Evolutionary conservation across 35 echinoderm and acorn worm genomes (phyloP), one percentile per base, ranked within the genome.

Genomic region (Lytechinus pictus): DNA sequence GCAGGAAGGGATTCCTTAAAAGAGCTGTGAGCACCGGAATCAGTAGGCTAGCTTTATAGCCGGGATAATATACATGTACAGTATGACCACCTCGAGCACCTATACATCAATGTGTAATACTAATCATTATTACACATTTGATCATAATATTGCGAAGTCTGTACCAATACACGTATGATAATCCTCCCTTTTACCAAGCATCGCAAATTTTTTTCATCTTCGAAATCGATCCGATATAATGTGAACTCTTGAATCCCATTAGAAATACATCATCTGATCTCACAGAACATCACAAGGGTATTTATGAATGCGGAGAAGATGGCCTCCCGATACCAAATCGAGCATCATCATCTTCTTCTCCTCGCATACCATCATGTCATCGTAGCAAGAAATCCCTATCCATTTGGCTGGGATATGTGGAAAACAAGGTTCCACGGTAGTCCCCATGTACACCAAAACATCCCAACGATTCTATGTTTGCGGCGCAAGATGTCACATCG

Each of bases 181-280:
- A 16, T 79, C 21, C 66, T 24, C n/a, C 66, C 66, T 24, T 79
- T 79, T 79, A 24, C 6, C 1, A 11, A 58, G 9, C 56, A 58
- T 9, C 13, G 1, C 66, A 3, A 79, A 24, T 24, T 79, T n/a
- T 79, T n/a, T 79, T 24, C 66, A 79, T 79, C 21, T 24, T 14
- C n/a, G 66, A 79, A 79, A 79, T 24, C 19, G 6, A 79, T 1
- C 66, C n/a, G 66, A 79, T 79, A 79, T 24, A 79, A 79, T 79
- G 19, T 79, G 66, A 79, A 79, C 66, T 79, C 66, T 79, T 79
- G 66, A 79, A 79, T 79, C 66, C 66, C 66, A 79, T 79, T n/a
- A 71, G 61, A 71, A 21, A 21, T 71, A 19, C 16, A 71, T 71
- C 61, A 71, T 71, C 12, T 71, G 14, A 71, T 71, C 61, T 71